These are phyloP conservation scores for Paracyclopina nana DNA, from an alignment of 1,140 invertebrate species.

Conservation along the genomic window DNA sequence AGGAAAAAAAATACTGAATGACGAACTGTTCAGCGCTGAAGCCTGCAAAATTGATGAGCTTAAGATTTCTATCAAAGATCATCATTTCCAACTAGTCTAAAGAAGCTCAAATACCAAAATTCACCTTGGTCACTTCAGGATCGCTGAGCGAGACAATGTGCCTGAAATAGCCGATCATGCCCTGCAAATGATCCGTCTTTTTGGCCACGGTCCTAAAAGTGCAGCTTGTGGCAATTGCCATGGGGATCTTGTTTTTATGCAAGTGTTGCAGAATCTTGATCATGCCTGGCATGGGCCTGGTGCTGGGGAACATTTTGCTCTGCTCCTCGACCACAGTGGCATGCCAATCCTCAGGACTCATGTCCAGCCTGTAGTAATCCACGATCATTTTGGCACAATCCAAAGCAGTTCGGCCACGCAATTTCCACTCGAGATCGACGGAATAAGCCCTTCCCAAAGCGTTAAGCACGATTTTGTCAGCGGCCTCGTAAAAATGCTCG, in stretches of 20 bases:
- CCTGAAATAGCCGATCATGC: too few species aligned
- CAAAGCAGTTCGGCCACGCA: background rate
- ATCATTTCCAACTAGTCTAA: too few species aligned
- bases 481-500: background rate
- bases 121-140: too few species aligned
- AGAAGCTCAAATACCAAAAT: too few species aligned
- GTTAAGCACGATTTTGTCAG: constrained; percentile 10
- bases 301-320: constrained; percentile 11
- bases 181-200: too few species aligned
- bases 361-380: constrained; percentile 20
- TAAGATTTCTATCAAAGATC: too few species aligned
- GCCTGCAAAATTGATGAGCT: too few species aligned
- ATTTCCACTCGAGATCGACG: background rate
- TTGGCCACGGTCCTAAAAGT: too few species aligned
- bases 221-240: constrained; percentile 77
- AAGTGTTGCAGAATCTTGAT: constrained; percentile 58
- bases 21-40: too few species aligned
- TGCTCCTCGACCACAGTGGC: constrained; percentile 5
- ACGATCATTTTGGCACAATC: constrained; percentile 4
- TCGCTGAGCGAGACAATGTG: too few species aligned
- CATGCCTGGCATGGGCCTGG: constrained; percentile 40
- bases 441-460: background rate
- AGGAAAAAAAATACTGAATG: too few species aligned
- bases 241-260: constrained; percentile 49
- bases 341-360: background rate